Percentiles rank a stretch among this genome's conserved stretches.
Evolutionary conservation across 2,113 vertebrate genomes (phyloP).

Genomic region (Bufo bufo): DNA sequence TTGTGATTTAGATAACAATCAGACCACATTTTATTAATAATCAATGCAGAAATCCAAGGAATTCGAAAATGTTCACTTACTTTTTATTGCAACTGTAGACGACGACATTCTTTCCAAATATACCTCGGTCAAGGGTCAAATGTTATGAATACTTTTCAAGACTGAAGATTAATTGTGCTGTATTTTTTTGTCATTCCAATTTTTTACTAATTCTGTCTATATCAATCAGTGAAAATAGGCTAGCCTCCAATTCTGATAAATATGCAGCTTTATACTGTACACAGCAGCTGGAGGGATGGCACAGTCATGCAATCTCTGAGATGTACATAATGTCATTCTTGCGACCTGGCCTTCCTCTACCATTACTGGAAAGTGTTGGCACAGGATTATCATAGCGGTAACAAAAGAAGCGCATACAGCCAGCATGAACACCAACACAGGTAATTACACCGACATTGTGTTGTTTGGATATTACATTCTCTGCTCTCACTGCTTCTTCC

Average conservation of each 20-base stretch:
- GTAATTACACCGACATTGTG: slow-evolving; percentile 73
- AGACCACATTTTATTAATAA: no score
- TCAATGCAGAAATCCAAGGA: no score
- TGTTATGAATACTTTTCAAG: no score
- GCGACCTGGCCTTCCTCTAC: slow-evolving; percentile 7
- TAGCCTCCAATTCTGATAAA: no score
- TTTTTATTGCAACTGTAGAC: no score
- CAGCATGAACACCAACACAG: slow-evolving; percentile 49
- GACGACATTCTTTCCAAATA: no score
- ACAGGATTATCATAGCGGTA: slow-evolving; percentile 6
- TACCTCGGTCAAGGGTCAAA: no score
- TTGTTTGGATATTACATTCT: slow-evolving; percentile 74
- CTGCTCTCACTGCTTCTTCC: slow-evolving; percentile 67
- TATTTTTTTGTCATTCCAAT: neutral
- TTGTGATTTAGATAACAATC: no score
- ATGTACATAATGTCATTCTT: slow-evolving; percentile 26
- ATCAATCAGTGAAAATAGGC: no score
- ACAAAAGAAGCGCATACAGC: slow-evolving; percentile 9
- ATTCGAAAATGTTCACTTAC: no score
- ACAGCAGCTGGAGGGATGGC: neutral
- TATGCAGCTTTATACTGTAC: neutral
- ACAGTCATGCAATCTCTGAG: neutral
- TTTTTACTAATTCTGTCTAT: neutral
- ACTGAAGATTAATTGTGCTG: neutral
- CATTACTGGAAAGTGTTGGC: slow-evolving; percentile 28